Evolutionary conservation across 1,140 invertebrate species (phyloP), one percentile per base, ranked within the genome.

Genomic region (Drosophila melanogaster): DNA sequence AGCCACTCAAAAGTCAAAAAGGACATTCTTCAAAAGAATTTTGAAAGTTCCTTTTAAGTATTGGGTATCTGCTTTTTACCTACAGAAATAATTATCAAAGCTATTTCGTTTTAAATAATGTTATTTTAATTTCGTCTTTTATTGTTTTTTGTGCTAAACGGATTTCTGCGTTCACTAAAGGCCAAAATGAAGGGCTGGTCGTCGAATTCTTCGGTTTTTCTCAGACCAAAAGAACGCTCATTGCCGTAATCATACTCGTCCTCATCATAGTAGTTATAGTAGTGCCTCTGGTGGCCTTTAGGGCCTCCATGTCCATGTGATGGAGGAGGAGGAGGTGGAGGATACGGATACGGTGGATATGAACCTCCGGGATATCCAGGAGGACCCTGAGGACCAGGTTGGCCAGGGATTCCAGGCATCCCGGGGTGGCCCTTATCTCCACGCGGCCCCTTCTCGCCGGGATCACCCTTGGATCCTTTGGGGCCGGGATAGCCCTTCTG

Each of bases 401-500:
- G 80, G 1, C 83, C 79, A 7, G 80, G 75, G 44, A 53, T n/a
- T 24, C 69, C 79, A 1, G 81, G 87, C 7, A 66, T 35, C 0
- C 83, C 83, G 15, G 55, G 54, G 38, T 71, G 54, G 1, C 91
- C 91, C 50, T 83, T 90, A 1, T 62, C 78, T 10, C 91, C 91
- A 12, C 15, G 6, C 1, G 33, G 8, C 7, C 66, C 66, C 51
- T 85, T 90, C 11, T 59, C 76, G 4, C 69, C 79, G 5, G 81
- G 71, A 0, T 76, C 44, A 0, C 79, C 79, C 57, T 74, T 66
- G 11, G 72, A 62, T 2, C 81, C 90, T 8, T 81, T 84, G 4
- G 46, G 10, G 3, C 79, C 72, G 5, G 85, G 73, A 22, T 72
- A 56, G 3, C 85, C 78, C 24, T 81, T 77, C 11, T 41, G 43